Evolutionary conservation across 2,797 vertebrate species (phyloP).

Genomic region (Vespertilio murinus): DNA sequence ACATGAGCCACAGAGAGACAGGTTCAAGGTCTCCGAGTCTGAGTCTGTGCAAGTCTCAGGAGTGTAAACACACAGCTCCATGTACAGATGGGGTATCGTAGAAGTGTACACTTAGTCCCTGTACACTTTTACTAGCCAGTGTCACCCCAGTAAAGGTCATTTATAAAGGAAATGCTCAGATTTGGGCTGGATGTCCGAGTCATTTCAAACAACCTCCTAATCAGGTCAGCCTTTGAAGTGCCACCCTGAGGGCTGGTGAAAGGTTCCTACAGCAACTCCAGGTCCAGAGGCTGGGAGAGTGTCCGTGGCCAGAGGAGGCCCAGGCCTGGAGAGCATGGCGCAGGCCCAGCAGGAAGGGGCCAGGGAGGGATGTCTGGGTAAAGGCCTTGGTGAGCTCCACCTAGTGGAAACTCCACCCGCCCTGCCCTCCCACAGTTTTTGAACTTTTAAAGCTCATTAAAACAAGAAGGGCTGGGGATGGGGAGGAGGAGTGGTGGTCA

Average conservation of each 20-base stretch:
- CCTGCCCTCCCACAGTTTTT: conserved; percentile 13
- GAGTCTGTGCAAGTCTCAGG: neutral
- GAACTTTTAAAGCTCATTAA: conserved; percentile 13
- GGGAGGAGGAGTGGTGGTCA: neutral
- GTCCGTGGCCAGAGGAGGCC: neutral
- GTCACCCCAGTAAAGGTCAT: neutral
- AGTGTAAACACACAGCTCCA: neutral
- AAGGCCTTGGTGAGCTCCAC: conserved; percentile 1
- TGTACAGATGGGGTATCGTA: neutral
- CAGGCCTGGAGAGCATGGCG: neutral
- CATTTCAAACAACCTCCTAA: conserved; percentile 22
- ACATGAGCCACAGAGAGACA: neutral
- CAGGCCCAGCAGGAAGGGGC: neutral
- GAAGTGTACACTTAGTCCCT: neutral
- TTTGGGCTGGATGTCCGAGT: neutral
- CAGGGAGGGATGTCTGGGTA: neutral
- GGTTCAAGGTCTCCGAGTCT: neutral
- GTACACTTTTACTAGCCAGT: neutral
- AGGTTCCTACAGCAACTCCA: neutral
- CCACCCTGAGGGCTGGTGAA: neutral
- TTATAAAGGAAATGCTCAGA: neutral
- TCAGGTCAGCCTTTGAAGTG: conserved; percentile 21
- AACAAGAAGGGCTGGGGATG: neutral
- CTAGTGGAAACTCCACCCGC: neutral
- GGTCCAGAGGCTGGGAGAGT: neutral